These are phyloP conservation scores for Hemicrepidius hirtus DNA, from an alignment of 2,888 invertebrate genomes.

Conservation along the genomic window DNA sequence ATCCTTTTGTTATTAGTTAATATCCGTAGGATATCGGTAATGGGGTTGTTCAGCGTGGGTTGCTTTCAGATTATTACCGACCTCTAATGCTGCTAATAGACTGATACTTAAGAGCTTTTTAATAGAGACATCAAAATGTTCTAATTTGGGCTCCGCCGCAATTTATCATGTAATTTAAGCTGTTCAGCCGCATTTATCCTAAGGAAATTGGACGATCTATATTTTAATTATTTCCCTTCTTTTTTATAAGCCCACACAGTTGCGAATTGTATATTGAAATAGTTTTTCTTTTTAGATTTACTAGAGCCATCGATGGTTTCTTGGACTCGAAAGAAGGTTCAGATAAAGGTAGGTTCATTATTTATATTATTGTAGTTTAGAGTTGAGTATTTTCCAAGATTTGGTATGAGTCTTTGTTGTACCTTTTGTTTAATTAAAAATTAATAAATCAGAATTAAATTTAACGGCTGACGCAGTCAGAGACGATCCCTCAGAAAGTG, in stretches of 20 bases:
- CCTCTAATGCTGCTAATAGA: slow-evolving; percentile 38
- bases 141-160: slow-evolving; percentile 44
- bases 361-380: slow-evolving; percentile 23
- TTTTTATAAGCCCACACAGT: background rate
- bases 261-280: slow-evolving; percentile 2
- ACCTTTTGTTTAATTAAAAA: slow-evolving; percentile 41
- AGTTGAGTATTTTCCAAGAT: background rate
- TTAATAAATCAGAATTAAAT: slow-evolving; percentile 49
- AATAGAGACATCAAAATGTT: slow-evolving; percentile 53
- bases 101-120: slow-evolving; percentile 47
- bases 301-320: slow-evolving; percentile 68
- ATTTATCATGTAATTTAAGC: slow-evolving; percentile 39
- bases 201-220: slow-evolving; percentile 14
- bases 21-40: slow-evolving; percentile 53
- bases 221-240: slow-evolving; percentile 35
- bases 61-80: slow-evolving; percentile 53
- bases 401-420: background rate
- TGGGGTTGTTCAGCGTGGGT: slow-evolving; percentile 57
- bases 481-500: slow-evolving; percentile 17
- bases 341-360: slow-evolving; percentile 66
- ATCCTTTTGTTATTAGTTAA: slow-evolving; percentile 55
- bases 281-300: slow-evolving; percentile 67
- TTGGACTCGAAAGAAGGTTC: slow-evolving; percentile 58
- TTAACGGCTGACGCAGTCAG: slow-evolving; percentile 26
- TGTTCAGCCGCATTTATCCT: slow-evolving; percentile 7